Evolutionary conservation across 2,888 invertebrate species (phyloP).

Genomic region (Myathropa florea): DNA sequence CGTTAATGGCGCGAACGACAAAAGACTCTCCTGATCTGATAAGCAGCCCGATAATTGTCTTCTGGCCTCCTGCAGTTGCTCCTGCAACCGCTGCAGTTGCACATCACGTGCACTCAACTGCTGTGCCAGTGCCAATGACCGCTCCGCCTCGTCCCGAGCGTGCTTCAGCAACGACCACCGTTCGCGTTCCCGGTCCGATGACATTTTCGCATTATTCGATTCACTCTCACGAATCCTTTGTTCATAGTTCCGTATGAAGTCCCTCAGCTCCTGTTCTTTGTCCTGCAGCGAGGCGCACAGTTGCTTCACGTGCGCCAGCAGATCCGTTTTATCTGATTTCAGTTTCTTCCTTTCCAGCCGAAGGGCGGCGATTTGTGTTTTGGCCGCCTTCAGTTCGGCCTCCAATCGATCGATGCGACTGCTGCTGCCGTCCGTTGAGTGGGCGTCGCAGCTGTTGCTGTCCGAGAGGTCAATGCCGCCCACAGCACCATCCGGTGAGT

Average conservation of each 20-base stretch:
- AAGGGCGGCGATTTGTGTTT: conserved; percentile 83
- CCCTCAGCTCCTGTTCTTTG: conserved; percentile 95
- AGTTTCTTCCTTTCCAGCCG: conserved; percentile 94
- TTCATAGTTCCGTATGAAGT: conserved; percentile 97
- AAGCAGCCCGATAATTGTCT: conserved; percentile 90
- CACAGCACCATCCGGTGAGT: conserved; percentile 84
- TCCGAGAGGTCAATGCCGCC: conserved; percentile 80
- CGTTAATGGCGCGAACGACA: conserved; percentile 87
- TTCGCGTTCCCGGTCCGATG: conserved; percentile 90
- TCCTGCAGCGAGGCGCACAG: conserved; percentile 96
- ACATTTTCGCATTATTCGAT: conserved; percentile 83
- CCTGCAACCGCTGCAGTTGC: conserved; percentile 91
- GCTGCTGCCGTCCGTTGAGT: conserved; percentile 78
- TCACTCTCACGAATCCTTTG: conserved; percentile 92
- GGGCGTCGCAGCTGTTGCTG: conserved; percentile 79
- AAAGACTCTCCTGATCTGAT: conserved; percentile 91
- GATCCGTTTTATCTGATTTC: conserved; percentile 95
- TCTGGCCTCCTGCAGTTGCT: conserved; percentile 91
- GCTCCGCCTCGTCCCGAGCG: conserved; percentile 94
- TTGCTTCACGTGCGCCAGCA: conserved; percentile 96
- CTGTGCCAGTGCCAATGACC: conserved; percentile 91
- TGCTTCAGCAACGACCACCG: conserved; percentile 93
- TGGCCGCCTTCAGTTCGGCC: conserved; percentile 79
- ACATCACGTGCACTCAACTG: conserved; percentile 93
- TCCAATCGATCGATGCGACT: conserved; percentile 82